Evolutionary conservation across 2,888 invertebrate genomes (phyloP).

Genomic region (Clanis bilineata): DNA sequence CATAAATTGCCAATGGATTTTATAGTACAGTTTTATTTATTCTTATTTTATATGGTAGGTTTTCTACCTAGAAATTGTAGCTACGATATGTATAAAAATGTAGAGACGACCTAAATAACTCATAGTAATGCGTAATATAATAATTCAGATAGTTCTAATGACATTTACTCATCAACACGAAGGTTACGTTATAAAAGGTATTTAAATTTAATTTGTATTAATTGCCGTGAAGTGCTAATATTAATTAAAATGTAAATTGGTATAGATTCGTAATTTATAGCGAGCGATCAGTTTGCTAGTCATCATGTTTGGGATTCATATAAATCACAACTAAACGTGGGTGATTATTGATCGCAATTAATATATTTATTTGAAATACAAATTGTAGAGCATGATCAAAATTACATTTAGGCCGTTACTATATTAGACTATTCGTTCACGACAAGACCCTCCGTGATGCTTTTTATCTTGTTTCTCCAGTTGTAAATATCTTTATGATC

Average conservation of each 20-base stretch:
- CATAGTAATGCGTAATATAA: constrained; percentile 11
- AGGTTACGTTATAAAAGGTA: constrained; percentile 23
- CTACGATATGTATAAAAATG: not conserved
- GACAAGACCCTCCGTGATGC: not conserved
- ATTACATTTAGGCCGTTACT: not conserved
- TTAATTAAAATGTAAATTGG: constrained; percentile 13
- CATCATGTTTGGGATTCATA: constrained; percentile 8
- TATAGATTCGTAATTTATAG: constrained; percentile 7
- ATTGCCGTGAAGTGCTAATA: constrained; percentile 6
- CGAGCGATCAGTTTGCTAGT: not conserved
- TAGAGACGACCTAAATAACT: not conserved
- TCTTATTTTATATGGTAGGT: not conserved
- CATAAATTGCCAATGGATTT: not conserved
- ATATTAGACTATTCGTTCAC: not conserved
- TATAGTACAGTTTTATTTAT: not conserved
- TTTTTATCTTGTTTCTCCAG: too few relatives aligned
- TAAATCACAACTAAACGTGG: constrained; percentile 6
- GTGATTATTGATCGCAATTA: constrained; percentile 8
- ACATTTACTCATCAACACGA: constrained; percentile 18
- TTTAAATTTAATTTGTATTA: constrained; percentile 8
- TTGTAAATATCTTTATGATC: too few relatives aligned
- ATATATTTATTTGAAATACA: constrained; percentile 14
- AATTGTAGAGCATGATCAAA: constrained; percentile 6
- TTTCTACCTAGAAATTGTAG: too few relatives aligned
- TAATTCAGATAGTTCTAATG: constrained; percentile 18